phyloP scores from a whole-genome alignment of 2,888 invertebrate genomes.

The Tribolium freemani region DNA sequence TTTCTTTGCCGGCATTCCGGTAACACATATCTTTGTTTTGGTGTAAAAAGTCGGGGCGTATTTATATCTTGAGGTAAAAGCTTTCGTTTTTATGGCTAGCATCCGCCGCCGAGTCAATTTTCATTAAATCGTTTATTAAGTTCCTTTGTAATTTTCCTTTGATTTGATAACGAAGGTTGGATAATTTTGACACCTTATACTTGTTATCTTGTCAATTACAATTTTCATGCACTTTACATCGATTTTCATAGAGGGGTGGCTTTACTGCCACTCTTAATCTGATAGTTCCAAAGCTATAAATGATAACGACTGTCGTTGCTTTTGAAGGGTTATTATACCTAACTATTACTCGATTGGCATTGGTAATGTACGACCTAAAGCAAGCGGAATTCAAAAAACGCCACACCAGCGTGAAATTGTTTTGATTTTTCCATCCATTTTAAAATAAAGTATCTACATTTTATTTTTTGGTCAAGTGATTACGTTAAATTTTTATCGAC shows the following conservation, averaged over 20 bases:
- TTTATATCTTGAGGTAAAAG: slow-evolving; percentile 53
- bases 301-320: slow-evolving; percentile 30
- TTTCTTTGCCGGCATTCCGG: slow-evolving; percentile 52
- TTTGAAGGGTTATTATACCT: slow-evolving; percentile 30
- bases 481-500: too few species aligned
- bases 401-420: background rate
- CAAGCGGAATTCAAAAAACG: background rate
- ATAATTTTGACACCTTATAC: slow-evolving; percentile 35
- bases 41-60: slow-evolving; percentile 48
- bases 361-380: slow-evolving; percentile 19
- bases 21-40: slow-evolving; percentile 55
- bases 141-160: slow-evolving; percentile 24
- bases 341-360: slow-evolving; percentile 12
- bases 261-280: slow-evolving; percentile 28
- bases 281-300: slow-evolving; percentile 26
- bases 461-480: too few species aligned
- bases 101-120: slow-evolving; percentile 43
- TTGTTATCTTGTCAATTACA: slow-evolving; percentile 27
- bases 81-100: slow-evolving; percentile 48
- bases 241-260: slow-evolving; percentile 22
- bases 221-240: slow-evolving; percentile 33
- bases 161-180: slow-evolving; percentile 25
- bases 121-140: slow-evolving; percentile 39
- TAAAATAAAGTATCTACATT: too few species aligned
- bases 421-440: too few species aligned